phyloP scores from a whole-genome alignment of 2,888 invertebrate species.

The Fragum whitleyi region DNA sequence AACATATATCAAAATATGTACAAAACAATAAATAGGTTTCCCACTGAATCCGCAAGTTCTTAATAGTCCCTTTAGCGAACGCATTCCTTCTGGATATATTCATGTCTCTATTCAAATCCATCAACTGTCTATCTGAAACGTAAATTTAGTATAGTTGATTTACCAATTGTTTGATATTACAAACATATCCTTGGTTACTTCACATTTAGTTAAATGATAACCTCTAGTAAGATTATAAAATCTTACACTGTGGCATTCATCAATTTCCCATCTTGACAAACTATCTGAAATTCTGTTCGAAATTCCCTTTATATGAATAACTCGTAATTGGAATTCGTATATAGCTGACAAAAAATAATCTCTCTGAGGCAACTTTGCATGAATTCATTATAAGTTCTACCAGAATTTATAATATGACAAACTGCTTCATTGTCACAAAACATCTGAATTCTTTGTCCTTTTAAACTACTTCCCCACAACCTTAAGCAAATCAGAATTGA shows the following conservation, averaged over 20 bases:
- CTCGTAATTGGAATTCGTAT: not conserved
- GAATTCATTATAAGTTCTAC: not conserved
- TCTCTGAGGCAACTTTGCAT: constrained; percentile 5
- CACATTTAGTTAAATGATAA: no score
- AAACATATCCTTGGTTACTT: no score
- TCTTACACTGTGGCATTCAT: not conserved
- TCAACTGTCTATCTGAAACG: no score
- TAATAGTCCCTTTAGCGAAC: not conserved
- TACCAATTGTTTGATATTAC: no score
- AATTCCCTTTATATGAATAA: not conserved
- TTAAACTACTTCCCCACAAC: not conserved
- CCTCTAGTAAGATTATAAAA: no score
- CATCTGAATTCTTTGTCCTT: not conserved
- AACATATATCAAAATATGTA: not conserved
- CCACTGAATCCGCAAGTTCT: not conserved
- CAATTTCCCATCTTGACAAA: not conserved
- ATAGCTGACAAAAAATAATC: not conserved
- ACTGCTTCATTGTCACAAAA: constrained; percentile 18
- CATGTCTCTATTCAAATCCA: no score
- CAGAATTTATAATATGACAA: constrained; percentile 5
- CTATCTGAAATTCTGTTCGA: not conserved
- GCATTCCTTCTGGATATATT: no score
- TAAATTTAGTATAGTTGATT: no score
- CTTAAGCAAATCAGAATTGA: no score
- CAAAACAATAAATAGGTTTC: not conserved